Percentiles rank a stretch among this genome's conserved stretches.
phyloP scores from a whole-genome alignment of 2,888 invertebrate genomes.

The Metalampra italica region DNA sequence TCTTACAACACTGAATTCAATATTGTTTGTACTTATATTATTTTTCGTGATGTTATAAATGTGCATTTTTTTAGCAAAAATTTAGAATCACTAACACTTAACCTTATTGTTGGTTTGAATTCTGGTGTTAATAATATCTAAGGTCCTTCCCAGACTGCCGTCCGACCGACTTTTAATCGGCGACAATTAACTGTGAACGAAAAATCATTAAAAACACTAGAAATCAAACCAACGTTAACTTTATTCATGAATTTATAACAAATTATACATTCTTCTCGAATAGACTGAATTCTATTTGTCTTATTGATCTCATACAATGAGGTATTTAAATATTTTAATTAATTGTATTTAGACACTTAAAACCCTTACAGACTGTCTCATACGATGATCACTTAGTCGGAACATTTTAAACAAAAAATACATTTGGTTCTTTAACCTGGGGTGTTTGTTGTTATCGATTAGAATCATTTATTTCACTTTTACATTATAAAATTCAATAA shows the following conservation, averaged over 20 bases:
- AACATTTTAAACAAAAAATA: too few species aligned
- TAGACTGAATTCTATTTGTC: slow-evolving; percentile 41
- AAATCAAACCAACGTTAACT: neutral
- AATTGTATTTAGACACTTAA: slow-evolving; percentile 19
- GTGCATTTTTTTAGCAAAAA: neutral
- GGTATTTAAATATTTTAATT: slow-evolving; percentile 17
- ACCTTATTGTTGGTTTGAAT: neutral
- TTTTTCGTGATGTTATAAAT: neutral
- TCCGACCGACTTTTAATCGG: too few species aligned
- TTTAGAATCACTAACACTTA: neutral
- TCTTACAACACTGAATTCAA: too few species aligned
- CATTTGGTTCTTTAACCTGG: too few species aligned
- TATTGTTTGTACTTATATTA: too few species aligned
- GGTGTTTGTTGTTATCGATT: too few species aligned
- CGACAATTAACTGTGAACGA: too few species aligned
- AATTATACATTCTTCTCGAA: slow-evolving; percentile 27
- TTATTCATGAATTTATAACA: slow-evolving; percentile 3
- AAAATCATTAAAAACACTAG: too few species aligned
- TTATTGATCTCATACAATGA: slow-evolving; percentile 48
- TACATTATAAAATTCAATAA: too few species aligned
- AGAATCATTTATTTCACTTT: too few species aligned
- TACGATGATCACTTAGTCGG: too few species aligned
- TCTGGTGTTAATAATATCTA: neutral
- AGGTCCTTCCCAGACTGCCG: neutral
- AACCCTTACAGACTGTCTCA: too few species aligned